Base-by-base conservation (phyloP, 1,140 invertebrate species). In the Melipona quadrifasciata region DNA sequence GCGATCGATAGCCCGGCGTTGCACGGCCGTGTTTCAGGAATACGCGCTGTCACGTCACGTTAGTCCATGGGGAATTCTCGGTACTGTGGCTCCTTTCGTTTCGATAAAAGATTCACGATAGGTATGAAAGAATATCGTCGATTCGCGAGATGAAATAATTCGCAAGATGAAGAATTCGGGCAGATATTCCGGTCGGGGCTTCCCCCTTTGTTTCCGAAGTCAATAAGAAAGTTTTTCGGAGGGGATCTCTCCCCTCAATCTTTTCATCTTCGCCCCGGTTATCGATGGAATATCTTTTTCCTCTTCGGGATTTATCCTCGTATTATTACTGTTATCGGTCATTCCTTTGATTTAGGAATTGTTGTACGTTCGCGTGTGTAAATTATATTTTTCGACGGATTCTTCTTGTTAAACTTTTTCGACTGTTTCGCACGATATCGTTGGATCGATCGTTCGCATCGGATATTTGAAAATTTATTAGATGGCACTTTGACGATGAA, bases 1-100 rank as follows among this genome's bases (percentile, higher is more conserved):
- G 6, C 21, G 74, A 83, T 83, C 81, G 65, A 83, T 83, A 83
- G 31, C 31, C n/a, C 53, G n/a, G 16, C 12, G 6, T 17, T n/a
- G 27, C 51, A 31, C 17, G 6, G 14, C 19, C 14, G 10, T 47
- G 19, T 51, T 76, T 27, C 14, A 27, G 24, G 2, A 27, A 77
- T 64, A 34, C 16, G 27, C 21, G 8, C 11, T 1, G 21, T 53
- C 47, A 14, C 10, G 55, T 39, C 31, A n/a, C 16, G 27, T 67
- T 34, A 39, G 39, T 10, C 10, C 11, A 34, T 8, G 19, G 17
- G 5, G 31, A 8, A 75, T 57, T 27, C 27, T 17, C 16, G 6
- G 21, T 14, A 11, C 34, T 19, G 8, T 74, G 27, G 27, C 16
- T n/a, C 11, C 11, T 61, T 31, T 57, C 21, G 10, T 55, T 17